These are phyloP conservation scores for Cardinalis cardinalis DNA, from an alignment of 2,113 vertebrate species.

Conservation along the genomic window DNA sequence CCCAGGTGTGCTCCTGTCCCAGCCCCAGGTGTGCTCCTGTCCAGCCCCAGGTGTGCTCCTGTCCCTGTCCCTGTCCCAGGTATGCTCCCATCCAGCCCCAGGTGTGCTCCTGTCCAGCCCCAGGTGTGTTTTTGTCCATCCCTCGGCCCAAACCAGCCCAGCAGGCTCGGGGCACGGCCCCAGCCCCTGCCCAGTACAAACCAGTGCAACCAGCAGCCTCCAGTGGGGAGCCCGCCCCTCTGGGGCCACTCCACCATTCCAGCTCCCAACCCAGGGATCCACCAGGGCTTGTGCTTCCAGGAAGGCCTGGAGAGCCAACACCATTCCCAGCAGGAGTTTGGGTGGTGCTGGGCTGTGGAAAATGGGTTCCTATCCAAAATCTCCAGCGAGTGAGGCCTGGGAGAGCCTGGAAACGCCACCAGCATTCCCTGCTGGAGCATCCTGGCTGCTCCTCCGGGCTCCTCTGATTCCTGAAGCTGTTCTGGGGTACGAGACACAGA, in stretches of 20 bases:
- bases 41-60: too few relatives aligned
- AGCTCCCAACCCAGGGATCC: not conserved
- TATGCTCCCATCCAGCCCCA: too few relatives aligned
- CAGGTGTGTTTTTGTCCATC: not conserved
- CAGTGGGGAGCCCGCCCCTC: not conserved
- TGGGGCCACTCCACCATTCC: rapidly evolving
- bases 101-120: too few relatives aligned
- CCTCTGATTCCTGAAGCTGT: not conserved
- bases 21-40: not conserved
- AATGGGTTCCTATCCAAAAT: rapidly evolving
- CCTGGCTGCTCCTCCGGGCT: not conserved
- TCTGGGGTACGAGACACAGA: rapidly evolving
- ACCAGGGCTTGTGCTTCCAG: rapidly evolving
- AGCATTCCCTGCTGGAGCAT: rapidly evolving
- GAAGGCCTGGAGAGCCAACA: not conserved
- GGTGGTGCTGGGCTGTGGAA: rapidly evolving
- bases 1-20: too few relatives aligned
- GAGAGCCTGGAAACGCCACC: not conserved
- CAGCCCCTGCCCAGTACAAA: constrained; percentile 26
- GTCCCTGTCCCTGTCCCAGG: too few relatives aligned
- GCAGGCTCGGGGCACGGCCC: not conserved
- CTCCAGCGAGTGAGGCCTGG: rapidly evolving
- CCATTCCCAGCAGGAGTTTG: not conserved
- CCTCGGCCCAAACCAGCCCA: not conserved
- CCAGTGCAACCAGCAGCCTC: constrained; percentile 9